A percentile compares a stretch with the other conserved stretches of the same genome.
Conservation (phyloP, 2,113 vertebrate genomes). For the Micronycteris hirsuta region DNA sequence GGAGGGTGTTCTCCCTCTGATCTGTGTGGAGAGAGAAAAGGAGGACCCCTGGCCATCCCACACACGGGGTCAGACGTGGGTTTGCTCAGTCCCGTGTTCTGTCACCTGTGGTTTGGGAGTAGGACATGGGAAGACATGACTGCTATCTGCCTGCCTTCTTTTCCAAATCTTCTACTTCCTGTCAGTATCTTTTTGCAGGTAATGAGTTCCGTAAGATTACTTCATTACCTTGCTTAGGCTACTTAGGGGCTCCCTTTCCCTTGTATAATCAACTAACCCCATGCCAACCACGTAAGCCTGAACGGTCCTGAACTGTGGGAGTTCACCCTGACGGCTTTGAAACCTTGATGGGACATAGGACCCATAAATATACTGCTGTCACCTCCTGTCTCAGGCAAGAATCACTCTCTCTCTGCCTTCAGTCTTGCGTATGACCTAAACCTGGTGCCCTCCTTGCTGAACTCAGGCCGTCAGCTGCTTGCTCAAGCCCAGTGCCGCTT, state of each 20-base stretch:
- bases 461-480: not conserved
- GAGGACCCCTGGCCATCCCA: not conserved
- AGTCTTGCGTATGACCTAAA: not conserved
- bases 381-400: not conserved
- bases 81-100: not conserved
- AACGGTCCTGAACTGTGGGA: not conserved
- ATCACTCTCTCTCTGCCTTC: not conserved
- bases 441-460: not conserved
- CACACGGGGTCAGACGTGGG: not conserved
- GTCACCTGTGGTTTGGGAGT: not conserved
- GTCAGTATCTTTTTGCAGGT: not conserved
- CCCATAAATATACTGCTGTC: not conserved
- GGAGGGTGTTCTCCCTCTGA: not conserved
- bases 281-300: not conserved
- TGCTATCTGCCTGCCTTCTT: not conserved
- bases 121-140: not conserved
- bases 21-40: no score
- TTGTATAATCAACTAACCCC: not conserved
- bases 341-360: not conserved
- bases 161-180: not conserved
- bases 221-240: not conserved
- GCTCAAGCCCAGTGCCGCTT: not conserved
- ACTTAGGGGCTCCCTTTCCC: not conserved
- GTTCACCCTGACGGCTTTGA: not conserved
- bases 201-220: not conserved